Evolutionary conservation across 2,113 vertebrate species (phyloP).

Genomic region (Myotis davidii): DNA sequence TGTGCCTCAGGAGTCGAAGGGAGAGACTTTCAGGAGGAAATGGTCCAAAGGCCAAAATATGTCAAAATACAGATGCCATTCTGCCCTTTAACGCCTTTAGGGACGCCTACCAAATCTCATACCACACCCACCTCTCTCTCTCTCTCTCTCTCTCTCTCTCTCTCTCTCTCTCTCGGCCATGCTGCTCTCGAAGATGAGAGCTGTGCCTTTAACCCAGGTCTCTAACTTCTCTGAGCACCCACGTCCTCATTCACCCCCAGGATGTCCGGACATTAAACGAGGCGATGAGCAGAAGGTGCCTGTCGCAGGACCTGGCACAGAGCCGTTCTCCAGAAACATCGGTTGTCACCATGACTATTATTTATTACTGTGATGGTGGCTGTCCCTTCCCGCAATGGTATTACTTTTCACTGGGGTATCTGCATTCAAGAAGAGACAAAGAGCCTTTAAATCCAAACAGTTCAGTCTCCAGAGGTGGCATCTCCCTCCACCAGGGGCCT

Average conservation of each 20-base stretch:
- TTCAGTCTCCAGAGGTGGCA: background rate
- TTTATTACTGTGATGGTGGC: background rate
- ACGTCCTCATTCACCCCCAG: background rate
- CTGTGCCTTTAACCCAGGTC: background rate
- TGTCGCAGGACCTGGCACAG: background rate
- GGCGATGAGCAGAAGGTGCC: background rate
- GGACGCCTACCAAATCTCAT: background rate
- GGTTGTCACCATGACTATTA: background rate
- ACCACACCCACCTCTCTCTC: background rate
- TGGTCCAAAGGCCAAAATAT: background rate
- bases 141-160: too few relatives aligned
- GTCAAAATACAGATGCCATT: background rate
- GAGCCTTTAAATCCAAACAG: background rate
- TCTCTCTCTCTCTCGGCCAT: too few relatives aligned
- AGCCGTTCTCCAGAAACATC: background rate
- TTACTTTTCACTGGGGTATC: background rate
- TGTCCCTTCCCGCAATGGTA: background rate
- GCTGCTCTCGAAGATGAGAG: background rate
- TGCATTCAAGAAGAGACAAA: background rate
- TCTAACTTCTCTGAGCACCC: background rate
- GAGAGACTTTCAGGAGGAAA: background rate
- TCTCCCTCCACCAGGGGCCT: background rate
- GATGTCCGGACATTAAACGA: background rate
- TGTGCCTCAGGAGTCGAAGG: background rate
- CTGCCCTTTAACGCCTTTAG: background rate